These are phyloP conservation scores for Sitta europaea DNA, from an alignment of 2,113 vertebrate genomes.

Conservation along the genomic window DNA sequence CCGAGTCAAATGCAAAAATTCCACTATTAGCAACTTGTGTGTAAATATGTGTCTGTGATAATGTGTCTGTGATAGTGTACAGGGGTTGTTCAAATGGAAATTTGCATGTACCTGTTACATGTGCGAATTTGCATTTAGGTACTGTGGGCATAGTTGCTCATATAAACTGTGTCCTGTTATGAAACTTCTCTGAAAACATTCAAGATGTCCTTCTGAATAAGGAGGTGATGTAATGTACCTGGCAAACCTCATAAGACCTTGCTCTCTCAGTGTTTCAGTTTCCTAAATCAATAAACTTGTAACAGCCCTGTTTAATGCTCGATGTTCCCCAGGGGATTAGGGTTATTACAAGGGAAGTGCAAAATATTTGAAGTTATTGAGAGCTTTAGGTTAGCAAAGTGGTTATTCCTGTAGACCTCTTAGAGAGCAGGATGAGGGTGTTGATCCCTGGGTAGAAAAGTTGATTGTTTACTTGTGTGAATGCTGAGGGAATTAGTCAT, in stretches of 20 bases:
- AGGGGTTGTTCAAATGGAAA: not conserved
- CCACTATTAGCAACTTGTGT: not conserved
- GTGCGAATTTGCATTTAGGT: not conserved
- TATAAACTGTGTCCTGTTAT: not conserved
- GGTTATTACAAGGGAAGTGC: not conserved
- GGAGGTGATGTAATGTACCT: not conserved
- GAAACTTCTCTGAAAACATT: not conserved
- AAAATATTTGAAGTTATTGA: not conserved
- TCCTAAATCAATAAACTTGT: not conserved
- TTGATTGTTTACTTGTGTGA: not conserved
- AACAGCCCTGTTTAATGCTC: not conserved
- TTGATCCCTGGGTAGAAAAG: not conserved
- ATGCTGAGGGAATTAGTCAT: not conserved
- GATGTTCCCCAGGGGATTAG: not conserved
- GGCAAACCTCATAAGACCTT: not conserved
- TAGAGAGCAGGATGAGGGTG: not conserved
- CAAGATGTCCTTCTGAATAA: not conserved
- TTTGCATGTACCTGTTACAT: rapidly evolving
- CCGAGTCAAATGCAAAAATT: not conserved
- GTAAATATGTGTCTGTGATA: not conserved
- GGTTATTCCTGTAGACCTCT: not conserved
- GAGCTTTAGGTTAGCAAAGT: not conserved
- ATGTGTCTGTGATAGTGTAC: not conserved
- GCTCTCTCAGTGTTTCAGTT: not conserved
- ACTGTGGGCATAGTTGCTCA: not conserved